phyloP scores from a whole-genome alignment of 2,113 vertebrate species.

The Fregata magnificens region DNA sequence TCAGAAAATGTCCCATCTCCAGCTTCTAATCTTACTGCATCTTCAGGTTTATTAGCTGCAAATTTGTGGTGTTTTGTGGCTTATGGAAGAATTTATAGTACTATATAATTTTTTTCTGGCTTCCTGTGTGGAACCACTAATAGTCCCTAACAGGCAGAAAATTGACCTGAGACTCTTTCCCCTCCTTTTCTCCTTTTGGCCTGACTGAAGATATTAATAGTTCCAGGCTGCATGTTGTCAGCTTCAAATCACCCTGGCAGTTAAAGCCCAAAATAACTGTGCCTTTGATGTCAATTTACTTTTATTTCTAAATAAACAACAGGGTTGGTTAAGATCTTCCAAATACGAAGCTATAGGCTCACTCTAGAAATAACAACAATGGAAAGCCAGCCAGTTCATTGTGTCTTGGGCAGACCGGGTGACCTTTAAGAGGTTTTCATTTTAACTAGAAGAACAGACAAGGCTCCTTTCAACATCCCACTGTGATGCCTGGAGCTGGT shows the following conservation, averaged over 20 bases:
- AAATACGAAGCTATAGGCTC: constrained; percentile 17
- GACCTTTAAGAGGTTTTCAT: neutral
- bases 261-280: constrained; percentile 45
- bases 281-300: constrained; percentile 57
- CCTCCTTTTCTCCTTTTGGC: constrained; percentile 25
- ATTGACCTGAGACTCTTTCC: constrained; percentile 61
- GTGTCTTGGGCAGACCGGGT: neutral
- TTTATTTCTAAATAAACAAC: constrained; percentile 61
- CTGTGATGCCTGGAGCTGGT: neutral
- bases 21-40: constrained; percentile 59
- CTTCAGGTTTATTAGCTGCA: constrained; percentile 75
- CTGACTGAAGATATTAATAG: constrained; percentile 48
- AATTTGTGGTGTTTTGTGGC: constrained; percentile 71
- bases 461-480: neutral
- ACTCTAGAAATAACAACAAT: constrained; percentile 13
- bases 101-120: constrained; percentile 64
- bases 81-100: constrained; percentile 74
- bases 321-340: constrained; percentile 8
- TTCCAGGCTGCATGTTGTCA: constrained; percentile 37
- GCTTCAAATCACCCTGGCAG: constrained; percentile 54
- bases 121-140: constrained; percentile 73
- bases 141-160: constrained; percentile 71
- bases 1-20: constrained; percentile 20
- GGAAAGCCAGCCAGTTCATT: neutral
- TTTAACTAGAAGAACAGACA: neutral